A percentile compares a stretch with the other conserved stretches of the same genome.
Conservation (phyloP, 1,140 invertebrate species). For the Stegodyphus dumicola region DNA sequence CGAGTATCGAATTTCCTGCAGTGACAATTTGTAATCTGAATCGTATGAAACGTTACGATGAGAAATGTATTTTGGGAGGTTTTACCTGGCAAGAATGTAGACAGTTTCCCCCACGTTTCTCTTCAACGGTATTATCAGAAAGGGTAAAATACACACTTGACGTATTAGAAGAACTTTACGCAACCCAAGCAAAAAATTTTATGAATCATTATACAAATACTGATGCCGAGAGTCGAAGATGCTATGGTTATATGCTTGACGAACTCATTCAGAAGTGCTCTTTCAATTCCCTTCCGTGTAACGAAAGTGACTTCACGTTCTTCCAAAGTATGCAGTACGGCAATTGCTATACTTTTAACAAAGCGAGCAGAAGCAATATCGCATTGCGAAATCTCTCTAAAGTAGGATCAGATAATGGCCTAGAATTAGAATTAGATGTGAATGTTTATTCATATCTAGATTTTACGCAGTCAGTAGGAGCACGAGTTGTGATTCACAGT, state of each 20-base stretch:
- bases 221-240: neutral
- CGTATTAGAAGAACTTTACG: neutral
- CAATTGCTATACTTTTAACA: conserved; percentile 23
- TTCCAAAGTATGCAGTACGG: neutral
- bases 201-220: neutral
- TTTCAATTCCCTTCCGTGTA: neutral
- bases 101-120: neutral
- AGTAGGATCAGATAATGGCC: neutral
- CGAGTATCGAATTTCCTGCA: neutral
- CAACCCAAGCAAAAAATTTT: neutral
- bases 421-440: neutral
- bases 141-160: neutral
- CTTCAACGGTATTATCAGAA: neutral
- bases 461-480: conserved; percentile 64
- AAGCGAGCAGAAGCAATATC: neutral
- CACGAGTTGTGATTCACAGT: conserved; percentile 67
- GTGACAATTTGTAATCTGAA: conserved; percentile 23
- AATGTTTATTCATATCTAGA: neutral
- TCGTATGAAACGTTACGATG: neutral
- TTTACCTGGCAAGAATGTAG: neutral
- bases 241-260: neutral
- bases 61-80: neutral
- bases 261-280: neutral
- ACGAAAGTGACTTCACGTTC: neutral
- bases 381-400: neutral